These are phyloP conservation scores for Rhyacophila evoluta DNA, from an alignment of 2,888 invertebrate genomes.

Conservation along the genomic window DNA sequence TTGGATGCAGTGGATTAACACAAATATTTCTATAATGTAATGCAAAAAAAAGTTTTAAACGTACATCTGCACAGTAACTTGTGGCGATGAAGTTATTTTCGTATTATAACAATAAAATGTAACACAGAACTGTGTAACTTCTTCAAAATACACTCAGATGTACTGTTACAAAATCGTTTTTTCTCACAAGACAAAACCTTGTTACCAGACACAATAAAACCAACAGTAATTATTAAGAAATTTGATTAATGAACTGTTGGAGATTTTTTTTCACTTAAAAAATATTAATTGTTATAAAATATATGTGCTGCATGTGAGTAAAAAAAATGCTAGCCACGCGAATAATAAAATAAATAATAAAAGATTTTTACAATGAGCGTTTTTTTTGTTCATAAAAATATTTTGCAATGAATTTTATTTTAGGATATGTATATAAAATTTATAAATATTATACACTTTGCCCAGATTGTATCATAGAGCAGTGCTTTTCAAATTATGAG, in stretches of 20 bases:
- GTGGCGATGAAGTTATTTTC: not conserved
- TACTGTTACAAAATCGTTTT: not conserved
- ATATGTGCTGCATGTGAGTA: not conserved
- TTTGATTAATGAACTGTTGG: conserved; percentile 16
- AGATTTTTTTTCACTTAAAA: conserved; percentile 8
- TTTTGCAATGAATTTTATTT: not conserved
- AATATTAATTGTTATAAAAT: conserved; percentile 23
- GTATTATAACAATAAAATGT: not conserved
- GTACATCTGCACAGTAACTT: too few relatives aligned
- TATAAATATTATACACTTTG: too few relatives aligned
- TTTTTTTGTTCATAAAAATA: not conserved
- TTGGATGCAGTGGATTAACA: too few relatives aligned
- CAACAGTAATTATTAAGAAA: not conserved
- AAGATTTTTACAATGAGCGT: not conserved
- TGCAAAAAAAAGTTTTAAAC: too few relatives aligned
- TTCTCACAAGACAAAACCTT: not conserved
- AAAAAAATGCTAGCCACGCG: not conserved
- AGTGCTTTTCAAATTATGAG: too few relatives aligned
- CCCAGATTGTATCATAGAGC: too few relatives aligned
- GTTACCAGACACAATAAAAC: conserved; percentile 2
- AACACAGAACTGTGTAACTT: too few relatives aligned
- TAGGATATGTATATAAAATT: too few relatives aligned
- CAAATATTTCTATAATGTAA: too few relatives aligned
- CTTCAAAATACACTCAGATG: not conserved
- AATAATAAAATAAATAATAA: not conserved